Evolutionary conservation across 2,888 invertebrate genomes (phyloP).

Genomic region (Agrotis ipsilon): DNA sequence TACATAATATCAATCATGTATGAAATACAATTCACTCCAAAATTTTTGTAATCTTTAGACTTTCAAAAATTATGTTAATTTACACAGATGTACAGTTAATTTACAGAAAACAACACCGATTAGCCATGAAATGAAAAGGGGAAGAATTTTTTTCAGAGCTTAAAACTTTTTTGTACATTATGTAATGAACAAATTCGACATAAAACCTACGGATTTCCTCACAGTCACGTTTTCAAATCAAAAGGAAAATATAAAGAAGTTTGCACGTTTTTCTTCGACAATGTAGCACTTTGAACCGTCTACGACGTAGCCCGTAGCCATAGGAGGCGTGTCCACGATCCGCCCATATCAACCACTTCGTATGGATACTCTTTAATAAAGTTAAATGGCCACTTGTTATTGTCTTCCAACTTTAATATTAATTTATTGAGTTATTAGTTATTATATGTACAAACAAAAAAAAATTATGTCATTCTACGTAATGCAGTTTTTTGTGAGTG

Average conservation of each 20-base stretch:
- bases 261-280: constrained; percentile 3
- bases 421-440: constrained; percentile 7
- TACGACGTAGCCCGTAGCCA: constrained; percentile 78
- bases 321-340: constrained; percentile 76
- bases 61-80: background rate
- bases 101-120: background rate
- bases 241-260: background rate
- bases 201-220: too few species aligned
- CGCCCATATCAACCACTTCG: constrained; percentile 74
- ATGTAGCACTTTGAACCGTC: constrained; percentile 47
- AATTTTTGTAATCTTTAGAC: background rate
- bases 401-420: constrained; percentile 7
- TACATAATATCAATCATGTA: background rate
- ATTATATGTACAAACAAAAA: constrained; percentile 3
- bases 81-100: background rate
- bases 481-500: constrained; percentile 3
- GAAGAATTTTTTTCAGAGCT: background rate
- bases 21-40: background rate
- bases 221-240: background rate
- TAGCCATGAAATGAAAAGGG: background rate
- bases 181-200: background rate
- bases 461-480: constrained; percentile 14
- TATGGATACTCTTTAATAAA: constrained; percentile 73
- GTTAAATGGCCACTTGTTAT: constrained; percentile 42
- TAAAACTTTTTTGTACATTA: background rate